Evolutionary conservation across 2,888 invertebrate genomes (phyloP).

Genomic region (Lithophane socia): DNA sequence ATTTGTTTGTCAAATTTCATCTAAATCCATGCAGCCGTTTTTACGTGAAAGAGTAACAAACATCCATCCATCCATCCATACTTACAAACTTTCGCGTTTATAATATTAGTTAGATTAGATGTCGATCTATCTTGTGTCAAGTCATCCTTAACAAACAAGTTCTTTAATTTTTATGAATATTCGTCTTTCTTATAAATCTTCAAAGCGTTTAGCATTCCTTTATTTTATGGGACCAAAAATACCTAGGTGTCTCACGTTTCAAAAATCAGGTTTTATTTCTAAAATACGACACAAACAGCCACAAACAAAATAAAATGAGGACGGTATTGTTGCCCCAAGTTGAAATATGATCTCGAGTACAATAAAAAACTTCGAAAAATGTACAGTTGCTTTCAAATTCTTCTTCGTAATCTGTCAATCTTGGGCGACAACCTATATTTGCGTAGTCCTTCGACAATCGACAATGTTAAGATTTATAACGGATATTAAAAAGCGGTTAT

Average conservation of each 20-base stretch:
- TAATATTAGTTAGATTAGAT: too few relatives aligned
- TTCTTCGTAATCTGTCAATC: slow-evolving; percentile 67
- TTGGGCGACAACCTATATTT: slow-evolving; percentile 60
- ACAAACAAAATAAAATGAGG: slow-evolving; percentile 70
- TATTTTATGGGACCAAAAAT: slow-evolving; percentile 1
- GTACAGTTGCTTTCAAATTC: slow-evolving; percentile 68
- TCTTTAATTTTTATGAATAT: too few relatives aligned
- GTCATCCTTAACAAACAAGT: too few relatives aligned
- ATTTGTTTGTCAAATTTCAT: too few relatives aligned
- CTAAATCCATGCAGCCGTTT: too few relatives aligned
- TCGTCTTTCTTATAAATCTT: too few relatives aligned
- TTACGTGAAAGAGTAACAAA: too few relatives aligned
- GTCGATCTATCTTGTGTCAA: too few relatives aligned
- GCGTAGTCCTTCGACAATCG: slow-evolving; percentile 28
- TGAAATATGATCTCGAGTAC: slow-evolving; percentile 73
- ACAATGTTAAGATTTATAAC: slow-evolving; percentile 46
- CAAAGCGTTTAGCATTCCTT: background rate
- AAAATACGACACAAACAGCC: slow-evolving; percentile 57
- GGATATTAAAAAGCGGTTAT: slow-evolving; percentile 12
- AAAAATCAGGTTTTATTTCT: slow-evolving; percentile 27
- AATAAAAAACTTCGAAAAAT: slow-evolving; percentile 72
- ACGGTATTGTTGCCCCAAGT: slow-evolving; percentile 69
- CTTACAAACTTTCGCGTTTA: too few relatives aligned
- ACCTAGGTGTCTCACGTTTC: slow-evolving; percentile 4
- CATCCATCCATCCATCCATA: too few relatives aligned